Conservation (phyloP, 2,888 invertebrate species). For the Prosapia bicincta region DNA sequence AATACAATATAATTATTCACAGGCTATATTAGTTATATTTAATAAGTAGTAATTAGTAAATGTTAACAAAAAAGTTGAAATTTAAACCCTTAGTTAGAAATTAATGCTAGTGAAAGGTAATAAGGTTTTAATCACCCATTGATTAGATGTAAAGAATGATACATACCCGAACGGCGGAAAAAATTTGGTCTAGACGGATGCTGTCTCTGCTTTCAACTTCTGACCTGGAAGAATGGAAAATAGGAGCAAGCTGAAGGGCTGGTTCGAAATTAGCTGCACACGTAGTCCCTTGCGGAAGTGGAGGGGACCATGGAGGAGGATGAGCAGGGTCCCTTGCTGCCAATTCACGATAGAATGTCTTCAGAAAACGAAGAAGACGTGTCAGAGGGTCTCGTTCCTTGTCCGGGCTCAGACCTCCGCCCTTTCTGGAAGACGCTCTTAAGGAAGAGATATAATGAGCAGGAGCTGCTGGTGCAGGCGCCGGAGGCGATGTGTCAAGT, state of each 20-base stretch:
- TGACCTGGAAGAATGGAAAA: slow-evolving; percentile 31
- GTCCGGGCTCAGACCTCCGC: slow-evolving; percentile 31
- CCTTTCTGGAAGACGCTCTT: slow-evolving; percentile 28
- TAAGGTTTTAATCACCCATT: background rate
- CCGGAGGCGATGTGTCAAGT: slow-evolving; percentile 25
- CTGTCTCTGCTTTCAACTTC: slow-evolving; percentile 43
- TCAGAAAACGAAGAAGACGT: slow-evolving; percentile 44
- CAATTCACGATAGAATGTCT: slow-evolving; percentile 50
- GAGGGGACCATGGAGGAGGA: slow-evolving; percentile 51
- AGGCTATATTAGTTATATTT: no score
- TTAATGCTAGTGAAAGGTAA: background rate
- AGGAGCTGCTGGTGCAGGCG: slow-evolving; percentile 28
- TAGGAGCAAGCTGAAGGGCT: slow-evolving; percentile 44
- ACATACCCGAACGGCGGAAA: slow-evolving; percentile 51
- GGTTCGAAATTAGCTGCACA: slow-evolving; percentile 53
- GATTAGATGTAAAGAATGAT: background rate
- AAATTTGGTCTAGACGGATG: slow-evolving; percentile 49
- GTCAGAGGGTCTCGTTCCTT: slow-evolving; percentile 36
- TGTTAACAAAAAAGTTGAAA: no score
- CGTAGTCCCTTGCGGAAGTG: slow-evolving; percentile 49
- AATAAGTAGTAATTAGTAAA: no score
- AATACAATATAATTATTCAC: no score
- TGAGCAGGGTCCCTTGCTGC: slow-evolving; percentile 50
- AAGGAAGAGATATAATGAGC: slow-evolving; percentile 33
- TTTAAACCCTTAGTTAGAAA: no score